These are phyloP conservation scores for Copidosoma floridanum DNA, from an alignment of 1,140 invertebrate species.

Conservation along the genomic window DNA sequence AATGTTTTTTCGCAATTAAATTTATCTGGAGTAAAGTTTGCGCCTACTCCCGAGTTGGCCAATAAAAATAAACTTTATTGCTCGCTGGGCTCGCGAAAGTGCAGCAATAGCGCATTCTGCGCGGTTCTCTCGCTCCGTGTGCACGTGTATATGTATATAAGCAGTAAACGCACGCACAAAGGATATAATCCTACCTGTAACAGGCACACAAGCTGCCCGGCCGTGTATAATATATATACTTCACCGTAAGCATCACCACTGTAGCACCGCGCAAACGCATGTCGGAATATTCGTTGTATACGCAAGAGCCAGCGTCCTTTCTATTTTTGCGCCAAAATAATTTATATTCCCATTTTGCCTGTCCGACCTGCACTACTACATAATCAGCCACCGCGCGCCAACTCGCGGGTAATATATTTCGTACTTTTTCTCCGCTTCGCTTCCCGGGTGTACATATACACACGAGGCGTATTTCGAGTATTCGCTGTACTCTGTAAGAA, in stretches of 20 bases:
- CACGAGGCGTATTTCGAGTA: too few species aligned
- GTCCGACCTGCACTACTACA: background rate
- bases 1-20: slow-evolving; percentile 17
- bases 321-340: slow-evolving; percentile 22
- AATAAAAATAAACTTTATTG: slow-evolving; percentile 23
- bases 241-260: too few species aligned
- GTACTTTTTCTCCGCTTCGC: slow-evolving; percentile 1
- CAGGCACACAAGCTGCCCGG: slow-evolving; percentile 10
- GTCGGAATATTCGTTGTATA: slow-evolving; percentile 2
- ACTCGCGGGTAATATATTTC: slow-evolving; percentile 5
- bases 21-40: slow-evolving; percentile 10
- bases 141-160: too few species aligned
- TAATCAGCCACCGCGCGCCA: background rate
- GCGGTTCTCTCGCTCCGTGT: background rate
- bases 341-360: slow-evolving; percentile 18
- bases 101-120: slow-evolving; percentile 12
- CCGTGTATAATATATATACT: too few species aligned
- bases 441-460: too few species aligned
- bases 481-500: too few species aligned
- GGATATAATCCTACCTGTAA: slow-evolving; percentile 16
- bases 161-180: background rate
- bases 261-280: slow-evolving; percentile 2
- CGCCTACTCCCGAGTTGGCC: slow-evolving; percentile 1
- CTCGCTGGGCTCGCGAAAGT: too few species aligned
- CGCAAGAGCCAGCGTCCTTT: slow-evolving; percentile 3